Evolutionary conservation across 2,113 vertebrate genomes (phyloP).

Genomic region (Notechis scutatus): DNA sequence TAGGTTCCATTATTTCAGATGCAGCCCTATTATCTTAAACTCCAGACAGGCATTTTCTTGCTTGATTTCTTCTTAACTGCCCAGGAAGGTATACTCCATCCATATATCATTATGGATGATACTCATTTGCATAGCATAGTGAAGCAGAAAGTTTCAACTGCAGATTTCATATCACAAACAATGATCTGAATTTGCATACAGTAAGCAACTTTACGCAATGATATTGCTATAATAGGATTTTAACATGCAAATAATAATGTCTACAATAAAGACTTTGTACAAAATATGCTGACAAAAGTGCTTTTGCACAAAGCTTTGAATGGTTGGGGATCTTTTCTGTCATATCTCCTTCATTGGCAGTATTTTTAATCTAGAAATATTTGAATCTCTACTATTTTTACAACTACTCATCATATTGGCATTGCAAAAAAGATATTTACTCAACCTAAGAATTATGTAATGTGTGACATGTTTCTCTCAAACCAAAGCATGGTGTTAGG

Average conservation of each 20-base stretch:
- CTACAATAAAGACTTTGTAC: neutral
- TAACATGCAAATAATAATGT: conserved; percentile 10
- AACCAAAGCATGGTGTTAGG: neutral
- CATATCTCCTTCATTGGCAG: neutral
- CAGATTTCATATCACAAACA: conserved; percentile 1
- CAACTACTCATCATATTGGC: neutral
- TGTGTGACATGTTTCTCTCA: neutral
- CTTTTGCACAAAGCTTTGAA: neutral
- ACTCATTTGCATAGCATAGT: neutral
- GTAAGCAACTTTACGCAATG: neutral
- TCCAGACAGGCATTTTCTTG: neutral
- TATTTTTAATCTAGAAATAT: neutral
- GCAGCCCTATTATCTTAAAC: neutral
- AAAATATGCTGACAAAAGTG: conserved; percentile 9
- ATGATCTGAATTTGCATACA: neutral
- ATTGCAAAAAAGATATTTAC: neutral
- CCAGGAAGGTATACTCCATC: neutral
- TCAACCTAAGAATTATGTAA: neutral
- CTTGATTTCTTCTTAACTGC: neutral
- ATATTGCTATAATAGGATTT: neutral
- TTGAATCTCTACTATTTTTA: neutral
- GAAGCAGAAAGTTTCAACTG: neutral
- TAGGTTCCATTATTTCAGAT: neutral
- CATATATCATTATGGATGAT: neutral
- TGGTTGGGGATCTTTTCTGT: neutral